Evolutionary conservation across 2,113 vertebrate species (phyloP), one percentile per base, ranked within the genome.

Genomic region (Pionites leucogaster): DNA sequence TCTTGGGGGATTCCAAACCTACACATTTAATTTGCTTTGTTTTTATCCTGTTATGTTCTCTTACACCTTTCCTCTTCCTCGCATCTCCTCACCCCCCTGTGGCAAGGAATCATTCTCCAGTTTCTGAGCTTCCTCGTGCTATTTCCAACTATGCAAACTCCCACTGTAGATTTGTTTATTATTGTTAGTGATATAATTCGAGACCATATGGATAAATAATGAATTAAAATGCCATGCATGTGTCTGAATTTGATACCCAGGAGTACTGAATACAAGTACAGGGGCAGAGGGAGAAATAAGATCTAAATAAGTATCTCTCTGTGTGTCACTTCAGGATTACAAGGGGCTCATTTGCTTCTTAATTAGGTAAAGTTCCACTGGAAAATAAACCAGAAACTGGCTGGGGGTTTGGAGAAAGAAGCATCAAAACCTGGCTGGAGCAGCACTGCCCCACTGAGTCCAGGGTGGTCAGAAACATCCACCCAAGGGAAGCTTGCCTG

Each of bases 31-130:
- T 95, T 95, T 93, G 72, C 80, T 94, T 86, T 93, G 79, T 90
- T 96, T 96, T 78, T 89, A 92, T 94, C 88, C 89, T 90, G 44
- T 91, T 96, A 86, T 77, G 71, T 87, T 96, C 60, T 90, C 65
- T 94, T 86, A 59, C 47, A 95, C 77, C 92, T 96, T 95, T 89
- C 52, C 52, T 62, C 37, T 65, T 74, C 80, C 31, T 63, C 80
- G 35, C 55, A 37, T 92, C 57, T 79, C 35, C 29, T 92, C 83
- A 86, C 47, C 62, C 52, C 55, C 24, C 24, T 82, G 74, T 92
- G 92, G 83, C 41, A 82, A 85, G 35, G 50, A 92, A 44, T 46
- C 1, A 0, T 67, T 80, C 74, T 92, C 65, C 23, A 10, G 72
- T 85, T 80, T 69, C 69, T 88, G 50, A 85, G 68, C 79, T 91